Percentiles rank a stretch among this genome's conserved stretches.
Conservation (phyloP, 2,797 vertebrate genomes). For the Trichosurus vulpecula region DNA sequence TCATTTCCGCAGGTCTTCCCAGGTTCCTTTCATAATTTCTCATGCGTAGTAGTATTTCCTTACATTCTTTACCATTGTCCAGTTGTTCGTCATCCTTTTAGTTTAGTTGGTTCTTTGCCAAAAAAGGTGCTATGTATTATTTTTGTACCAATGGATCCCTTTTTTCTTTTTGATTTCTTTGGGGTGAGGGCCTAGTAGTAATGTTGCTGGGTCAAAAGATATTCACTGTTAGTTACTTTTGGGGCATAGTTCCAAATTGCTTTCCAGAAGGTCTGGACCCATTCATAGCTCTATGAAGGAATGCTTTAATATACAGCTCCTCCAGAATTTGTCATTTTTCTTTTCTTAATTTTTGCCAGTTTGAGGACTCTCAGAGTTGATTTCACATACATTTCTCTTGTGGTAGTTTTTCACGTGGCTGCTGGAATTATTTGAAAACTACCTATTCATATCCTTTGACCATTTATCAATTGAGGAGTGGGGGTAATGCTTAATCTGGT, state of each 20-base stretch:
- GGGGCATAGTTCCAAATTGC: neutral
- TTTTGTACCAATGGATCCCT: neutral
- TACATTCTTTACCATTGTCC: neutral
- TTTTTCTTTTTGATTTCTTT: neutral
- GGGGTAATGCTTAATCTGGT: neutral
- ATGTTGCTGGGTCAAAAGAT: neutral
- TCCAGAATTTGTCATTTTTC: neutral
- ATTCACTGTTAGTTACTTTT: neutral
- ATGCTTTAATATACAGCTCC: neutral
- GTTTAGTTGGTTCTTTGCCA: neutral
- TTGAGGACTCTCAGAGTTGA: neutral
- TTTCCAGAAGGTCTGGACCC: neutral
- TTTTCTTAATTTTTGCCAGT: neutral
- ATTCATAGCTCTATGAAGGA: neutral
- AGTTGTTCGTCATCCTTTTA: neutral
- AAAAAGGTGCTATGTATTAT: neutral
- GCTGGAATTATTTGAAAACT: neutral
- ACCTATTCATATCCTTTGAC: neutral
- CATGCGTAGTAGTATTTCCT: neutral
- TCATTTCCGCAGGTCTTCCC: neutral
- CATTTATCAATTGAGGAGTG: neutral
- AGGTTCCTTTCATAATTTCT: neutral
- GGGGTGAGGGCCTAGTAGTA: neutral
- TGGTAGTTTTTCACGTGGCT: neutral
- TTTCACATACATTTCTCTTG: neutral